phyloP scores from a whole-genome alignment of 1,140 invertebrate species.

The Goniozus legneri region DNA sequence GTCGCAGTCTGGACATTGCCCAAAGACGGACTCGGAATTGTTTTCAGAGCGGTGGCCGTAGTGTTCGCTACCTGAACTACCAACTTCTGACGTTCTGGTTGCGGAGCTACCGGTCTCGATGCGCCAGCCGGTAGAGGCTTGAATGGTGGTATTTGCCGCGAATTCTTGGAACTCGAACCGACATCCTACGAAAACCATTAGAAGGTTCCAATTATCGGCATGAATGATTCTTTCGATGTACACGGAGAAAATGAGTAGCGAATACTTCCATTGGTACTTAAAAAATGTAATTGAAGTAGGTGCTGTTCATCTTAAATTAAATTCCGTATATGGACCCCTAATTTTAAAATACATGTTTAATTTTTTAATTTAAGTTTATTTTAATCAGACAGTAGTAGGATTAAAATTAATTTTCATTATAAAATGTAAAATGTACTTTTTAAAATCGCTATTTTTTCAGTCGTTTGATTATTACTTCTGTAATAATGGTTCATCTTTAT shows the following conservation, averaged over 20 bases:
- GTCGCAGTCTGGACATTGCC: slow-evolving; percentile 41
- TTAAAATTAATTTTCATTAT: no score
- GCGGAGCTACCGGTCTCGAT: slow-evolving; percentile 47
- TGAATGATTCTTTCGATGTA: slow-evolving; percentile 17
- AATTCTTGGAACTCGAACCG: slow-evolving; percentile 4
- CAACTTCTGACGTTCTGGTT: slow-evolving; percentile 51
- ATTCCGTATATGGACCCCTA: no score
- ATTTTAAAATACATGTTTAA: no score
- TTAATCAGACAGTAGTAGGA: no score
- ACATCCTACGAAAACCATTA: neutral
- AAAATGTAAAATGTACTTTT: no score
- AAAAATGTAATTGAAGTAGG: no score
- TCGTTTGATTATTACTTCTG: no score
- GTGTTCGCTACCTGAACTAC: slow-evolving; percentile 44
- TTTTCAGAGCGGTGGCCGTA: slow-evolving; percentile 39
- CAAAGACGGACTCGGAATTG: slow-evolving; percentile 34
- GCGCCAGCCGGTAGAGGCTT: slow-evolving; percentile 68
- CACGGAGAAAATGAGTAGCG: slow-evolving; percentile 19
- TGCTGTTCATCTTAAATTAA: no score
- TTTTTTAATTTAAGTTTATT: no score
- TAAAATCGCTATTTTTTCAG: no score
- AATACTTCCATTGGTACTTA: no score
- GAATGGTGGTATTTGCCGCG: slow-evolving; percentile 63
- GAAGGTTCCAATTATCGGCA: slow-evolving; percentile 8
- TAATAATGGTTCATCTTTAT: no score